Evolutionary conservation across 2,888 invertebrate species (phyloP), one percentile per base, ranked within the genome.

Genomic region (Sussaba pulchella): DNA sequence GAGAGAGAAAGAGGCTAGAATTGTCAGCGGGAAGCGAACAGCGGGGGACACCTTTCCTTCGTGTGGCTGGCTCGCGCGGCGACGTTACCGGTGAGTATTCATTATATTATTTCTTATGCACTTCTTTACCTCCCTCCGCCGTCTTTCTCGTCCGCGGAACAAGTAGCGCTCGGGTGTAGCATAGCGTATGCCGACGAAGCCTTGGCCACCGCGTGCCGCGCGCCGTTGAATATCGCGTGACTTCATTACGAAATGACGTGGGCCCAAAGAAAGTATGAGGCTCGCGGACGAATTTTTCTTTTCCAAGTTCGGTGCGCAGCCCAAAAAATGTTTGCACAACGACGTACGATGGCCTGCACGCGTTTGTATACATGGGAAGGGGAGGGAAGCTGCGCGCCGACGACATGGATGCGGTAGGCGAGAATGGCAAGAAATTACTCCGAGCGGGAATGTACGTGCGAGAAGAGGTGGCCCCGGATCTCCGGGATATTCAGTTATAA

Each of bases 181-280:
- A n/a, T 83, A 84, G 82, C 71, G 66, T 47, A 66, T 31, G 4
- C 77, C 74, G 78, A 64, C 76, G 26, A 57, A 6, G 67, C 24
- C 12, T 52, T 54, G 24, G 57, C 24, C 17, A 39, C 69, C 43
- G 45, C 45, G 54, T 57, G 69, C 52, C 57, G 43, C n/a, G n/a
- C n/a, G n/a, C 71, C 50, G 47, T 59, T 74, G 57, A 71, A 72
- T 63, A 47, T 77, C 81, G 71, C 84, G 84, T 84, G 84, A 87
- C 86, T 87, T 86, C 85, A 87, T 87, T 86, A 85, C 71, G 85
- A 81, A 84, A 80, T 83, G 83, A 87, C 72, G 63, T 26, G 41
- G 63, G 50, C 39, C 63, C 52, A 72, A 63, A 72, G 72, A 63
- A 72, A 72, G 72, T 64, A 63, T 52, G 72, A 72, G 52, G 52